Evolutionary conservation across 2,113 vertebrate species (phyloP).

Genomic region (Notarius lentiginosus): DNA sequence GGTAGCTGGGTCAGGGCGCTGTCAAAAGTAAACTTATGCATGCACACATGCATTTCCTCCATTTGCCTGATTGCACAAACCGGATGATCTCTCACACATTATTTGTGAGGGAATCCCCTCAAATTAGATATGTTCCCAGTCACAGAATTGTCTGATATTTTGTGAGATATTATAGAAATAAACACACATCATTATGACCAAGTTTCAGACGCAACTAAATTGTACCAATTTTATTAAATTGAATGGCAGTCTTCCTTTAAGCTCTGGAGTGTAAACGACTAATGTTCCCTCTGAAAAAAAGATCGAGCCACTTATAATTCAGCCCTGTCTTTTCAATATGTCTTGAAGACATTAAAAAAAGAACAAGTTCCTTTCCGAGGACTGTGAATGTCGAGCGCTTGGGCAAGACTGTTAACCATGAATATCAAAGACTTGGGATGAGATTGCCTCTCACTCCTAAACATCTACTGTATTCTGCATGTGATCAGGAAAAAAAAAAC

Average conservation of each 20-base stretch:
- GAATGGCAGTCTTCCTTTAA: not conserved
- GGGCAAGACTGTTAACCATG: not conserved
- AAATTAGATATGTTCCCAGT: too few species aligned
- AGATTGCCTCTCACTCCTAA: not conserved
- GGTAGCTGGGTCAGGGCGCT: too few species aligned
- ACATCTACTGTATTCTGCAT: not conserved
- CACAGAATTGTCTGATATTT: too few species aligned
- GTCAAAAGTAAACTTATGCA: too few species aligned
- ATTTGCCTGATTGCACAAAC: too few species aligned
- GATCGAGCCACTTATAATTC: not conserved
- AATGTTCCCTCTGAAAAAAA: not conserved
- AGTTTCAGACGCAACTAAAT: too few species aligned
- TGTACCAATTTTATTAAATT: too few species aligned
- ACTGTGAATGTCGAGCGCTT: not conserved
- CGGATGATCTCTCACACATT: too few species aligned
- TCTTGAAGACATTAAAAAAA: not conserved
- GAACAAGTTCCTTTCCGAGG: not conserved
- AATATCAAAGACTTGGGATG: not conserved
- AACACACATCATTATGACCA: too few species aligned
- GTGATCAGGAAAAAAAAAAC: not conserved
- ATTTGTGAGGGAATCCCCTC: too few species aligned
- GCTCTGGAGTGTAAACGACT: not conserved
- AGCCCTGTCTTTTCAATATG: not conserved
- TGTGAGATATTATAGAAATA: too few species aligned
- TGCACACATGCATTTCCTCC: too few species aligned